Evolutionary conservation across 2,113 vertebrate genomes (phyloP).

Genomic region (Pyrgilauda ruficollis): DNA sequence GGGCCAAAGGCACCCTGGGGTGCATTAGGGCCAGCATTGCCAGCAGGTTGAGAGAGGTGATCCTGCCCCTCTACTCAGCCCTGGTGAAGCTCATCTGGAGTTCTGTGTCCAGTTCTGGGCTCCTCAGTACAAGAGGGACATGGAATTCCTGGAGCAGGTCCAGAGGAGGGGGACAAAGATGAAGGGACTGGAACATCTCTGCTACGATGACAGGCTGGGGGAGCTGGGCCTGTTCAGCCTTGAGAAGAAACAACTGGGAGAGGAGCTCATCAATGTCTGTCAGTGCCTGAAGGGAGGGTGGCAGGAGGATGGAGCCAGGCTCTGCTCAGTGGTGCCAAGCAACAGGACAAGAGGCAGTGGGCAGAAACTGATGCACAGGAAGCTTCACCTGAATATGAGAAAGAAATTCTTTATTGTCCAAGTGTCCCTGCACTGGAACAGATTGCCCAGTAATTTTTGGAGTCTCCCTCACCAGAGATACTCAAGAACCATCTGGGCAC

Average conservation of each 20-base stretch:
- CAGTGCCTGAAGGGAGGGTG: background rate
- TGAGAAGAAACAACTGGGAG: fast-evolving
- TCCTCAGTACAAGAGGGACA: background rate
- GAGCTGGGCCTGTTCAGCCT: background rate
- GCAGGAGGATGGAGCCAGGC: background rate
- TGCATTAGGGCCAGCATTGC: fast-evolving
- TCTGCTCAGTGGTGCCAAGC: fast-evolving
- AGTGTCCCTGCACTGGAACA: background rate
- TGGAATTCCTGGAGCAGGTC: background rate
- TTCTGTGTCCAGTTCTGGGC: background rate
- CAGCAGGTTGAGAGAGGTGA: background rate
- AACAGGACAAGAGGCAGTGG: background rate
- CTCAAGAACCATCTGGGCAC: background rate
- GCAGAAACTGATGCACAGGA: background rate
- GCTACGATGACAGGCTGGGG: fast-evolving
- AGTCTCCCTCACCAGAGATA: background rate
- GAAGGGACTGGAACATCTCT: background rate
- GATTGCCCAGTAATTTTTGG: background rate
- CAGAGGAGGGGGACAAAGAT: no score
- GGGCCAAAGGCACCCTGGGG: background rate
- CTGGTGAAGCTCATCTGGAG: background rate
- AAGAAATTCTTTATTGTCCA: background rate
- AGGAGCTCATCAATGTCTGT: background rate
- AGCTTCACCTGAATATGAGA: background rate
- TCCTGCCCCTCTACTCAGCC: background rate